These are phyloP conservation scores for Toxonevra muliebris DNA, from an alignment of 2,888 invertebrate species.

Conservation along the genomic window DNA sequence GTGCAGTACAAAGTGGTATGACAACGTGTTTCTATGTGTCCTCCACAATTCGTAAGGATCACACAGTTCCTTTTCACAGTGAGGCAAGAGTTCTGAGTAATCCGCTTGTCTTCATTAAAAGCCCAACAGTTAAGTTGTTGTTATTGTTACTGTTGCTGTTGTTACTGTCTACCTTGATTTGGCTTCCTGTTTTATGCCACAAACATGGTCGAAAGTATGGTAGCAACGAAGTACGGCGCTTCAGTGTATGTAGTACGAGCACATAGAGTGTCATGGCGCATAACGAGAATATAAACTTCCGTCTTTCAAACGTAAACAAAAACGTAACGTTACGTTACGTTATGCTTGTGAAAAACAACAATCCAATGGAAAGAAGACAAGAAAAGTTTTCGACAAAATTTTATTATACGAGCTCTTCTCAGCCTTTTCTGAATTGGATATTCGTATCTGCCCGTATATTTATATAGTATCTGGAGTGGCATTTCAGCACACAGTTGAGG, in stretches of 20 bases:
- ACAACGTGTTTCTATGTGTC: no score
- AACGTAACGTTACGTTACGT: slow-evolving; percentile 11
- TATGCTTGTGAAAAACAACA: slow-evolving; percentile 9
- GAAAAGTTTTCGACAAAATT: slow-evolving; percentile 24
- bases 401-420: slow-evolving; percentile 6
- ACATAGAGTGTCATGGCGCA: background rate
- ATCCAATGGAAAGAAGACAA: slow-evolving; percentile 15
- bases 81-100: slow-evolving; percentile 17
- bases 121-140: slow-evolving; percentile 20
- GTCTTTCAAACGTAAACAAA: slow-evolving; percentile 28
- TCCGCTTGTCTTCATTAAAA: slow-evolving; percentile 33
- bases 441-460: no score
- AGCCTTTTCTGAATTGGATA: no score
- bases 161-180: slow-evolving; percentile 29
- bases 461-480: background rate
- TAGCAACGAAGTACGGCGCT: background rate
- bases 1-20: background rate
- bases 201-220: slow-evolving; percentile 24
- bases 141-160: slow-evolving; percentile 5
- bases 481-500: slow-evolving; percentile 13
- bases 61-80: background rate
- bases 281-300: slow-evolving; percentile 20
- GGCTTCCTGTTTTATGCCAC: slow-evolving; percentile 11
- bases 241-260: no score
- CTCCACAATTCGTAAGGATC: background rate